Conservation (phyloP, 2,888 invertebrate genomes). For the Adelphocoris suturalis region DNA sequence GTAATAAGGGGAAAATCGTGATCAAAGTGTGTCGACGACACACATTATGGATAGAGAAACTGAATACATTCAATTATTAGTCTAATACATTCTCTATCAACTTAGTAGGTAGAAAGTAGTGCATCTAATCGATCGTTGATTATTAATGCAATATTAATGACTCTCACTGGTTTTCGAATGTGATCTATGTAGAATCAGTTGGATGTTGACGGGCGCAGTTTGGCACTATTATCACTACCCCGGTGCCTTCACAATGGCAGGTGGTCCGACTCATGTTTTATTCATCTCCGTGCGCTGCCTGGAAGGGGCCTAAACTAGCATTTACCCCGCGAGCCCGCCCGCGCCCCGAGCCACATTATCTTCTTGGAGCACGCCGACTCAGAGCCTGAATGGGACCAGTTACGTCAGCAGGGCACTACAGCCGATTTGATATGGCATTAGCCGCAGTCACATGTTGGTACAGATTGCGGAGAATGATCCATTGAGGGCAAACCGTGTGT, state of each 20-base stretch:
- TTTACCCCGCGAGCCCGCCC: neutral
- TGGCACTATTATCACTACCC: conserved; percentile 24
- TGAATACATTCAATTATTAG: too few relatives aligned
- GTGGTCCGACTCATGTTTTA: conserved; percentile 34
- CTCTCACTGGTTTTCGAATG: neutral
- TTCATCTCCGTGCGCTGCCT: conserved; percentile 10
- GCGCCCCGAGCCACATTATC: conserved; percentile 15
- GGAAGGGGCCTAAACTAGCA: conserved; percentile 10
- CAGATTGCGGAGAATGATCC: conserved; percentile 17
- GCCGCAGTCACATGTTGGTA: conserved; percentile 11
- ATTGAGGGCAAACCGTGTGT: conserved; percentile 5
- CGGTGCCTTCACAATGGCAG: conserved; percentile 36
- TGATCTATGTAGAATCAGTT: neutral
- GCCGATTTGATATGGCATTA: conserved; percentile 10
- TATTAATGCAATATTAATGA: neutral
- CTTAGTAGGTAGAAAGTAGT: too few relatives aligned
- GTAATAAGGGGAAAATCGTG: too few relatives aligned
- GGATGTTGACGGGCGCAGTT: neutral
- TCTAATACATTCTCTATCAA: too few relatives aligned
- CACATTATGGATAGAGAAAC: too few relatives aligned
- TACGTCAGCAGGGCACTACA: conserved; percentile 17
- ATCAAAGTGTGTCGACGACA: too few relatives aligned
- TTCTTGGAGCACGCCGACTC: neutral
- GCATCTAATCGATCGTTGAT: too few relatives aligned
- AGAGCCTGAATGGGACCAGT: neutral